These are phyloP conservation scores for Carassius auratus DNA, from an alignment of 2,113 vertebrate species.

Conservation along the genomic window DNA sequence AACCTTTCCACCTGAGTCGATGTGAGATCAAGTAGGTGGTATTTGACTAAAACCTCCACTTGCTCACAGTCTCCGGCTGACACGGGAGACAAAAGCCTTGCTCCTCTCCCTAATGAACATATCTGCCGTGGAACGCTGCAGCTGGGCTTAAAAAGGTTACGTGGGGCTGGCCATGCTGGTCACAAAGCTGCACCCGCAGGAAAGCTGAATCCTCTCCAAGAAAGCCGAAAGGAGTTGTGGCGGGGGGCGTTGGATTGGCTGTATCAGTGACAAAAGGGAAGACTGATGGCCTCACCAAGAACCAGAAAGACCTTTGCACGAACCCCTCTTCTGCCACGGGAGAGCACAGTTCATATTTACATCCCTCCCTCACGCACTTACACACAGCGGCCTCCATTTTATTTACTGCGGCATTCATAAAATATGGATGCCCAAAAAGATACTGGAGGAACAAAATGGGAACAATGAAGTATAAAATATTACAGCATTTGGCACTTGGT, in stretches of 20 bases:
- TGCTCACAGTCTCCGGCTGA: background rate
- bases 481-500: slow-evolving; percentile 49
- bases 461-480: slow-evolving; percentile 46
- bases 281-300: slow-evolving; percentile 35
- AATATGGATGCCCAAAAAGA: slow-evolving; percentile 44
- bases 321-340: slow-evolving; percentile 38
- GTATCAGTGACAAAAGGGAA: slow-evolving; percentile 32
- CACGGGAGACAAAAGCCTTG: background rate
- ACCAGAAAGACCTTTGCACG: slow-evolving; percentile 26
- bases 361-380: slow-evolving; percentile 22
- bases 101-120: slow-evolving; percentile 26
- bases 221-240: slow-evolving; percentile 18
- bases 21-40: slow-evolving; percentile 7
- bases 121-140: slow-evolving; percentile 14
- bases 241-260: slow-evolving; percentile 16
- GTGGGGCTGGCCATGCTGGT: slow-evolving; percentile 9
- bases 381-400: slow-evolving; percentile 39
- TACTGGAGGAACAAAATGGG: slow-evolving; percentile 14
- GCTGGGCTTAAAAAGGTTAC: slow-evolving; percentile 40
- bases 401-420: slow-evolving; percentile 51
- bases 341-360: slow-evolving; percentile 38
- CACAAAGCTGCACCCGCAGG: slow-evolving; percentile 40
- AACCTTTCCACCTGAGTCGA: background rate
- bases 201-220: slow-evolving; percentile 42
- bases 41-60: slow-evolving; percentile 2